Percentiles rank a stretch among this genome's conserved stretches.
phyloP scores from a whole-genome alignment of 2,888 invertebrate genomes.

The Amphipoea lucens region DNA sequence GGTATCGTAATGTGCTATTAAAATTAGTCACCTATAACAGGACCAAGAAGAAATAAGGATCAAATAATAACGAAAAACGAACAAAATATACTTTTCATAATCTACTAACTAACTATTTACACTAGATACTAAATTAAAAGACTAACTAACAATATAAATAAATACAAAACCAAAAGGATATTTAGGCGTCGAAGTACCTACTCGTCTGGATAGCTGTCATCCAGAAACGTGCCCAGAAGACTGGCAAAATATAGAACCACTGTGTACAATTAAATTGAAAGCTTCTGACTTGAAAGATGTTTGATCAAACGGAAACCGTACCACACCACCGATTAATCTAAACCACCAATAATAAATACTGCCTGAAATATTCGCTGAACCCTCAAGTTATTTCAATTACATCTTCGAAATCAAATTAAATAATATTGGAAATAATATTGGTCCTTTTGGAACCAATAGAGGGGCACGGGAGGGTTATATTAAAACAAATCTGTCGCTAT shows the following conservation, averaged over 20 bases:
- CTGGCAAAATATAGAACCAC: background rate
- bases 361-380: slow-evolving; percentile 37
- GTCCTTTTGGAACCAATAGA: slow-evolving; percentile 35
- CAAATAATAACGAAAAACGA: background rate
- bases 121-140: too few species aligned
- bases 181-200: too few species aligned
- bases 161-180: too few species aligned
- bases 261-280: slow-evolving; percentile 1
- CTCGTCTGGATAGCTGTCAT: too few species aligned
- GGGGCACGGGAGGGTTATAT: slow-evolving; percentile 48
- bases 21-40: too few species aligned
- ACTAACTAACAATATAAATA: too few species aligned
- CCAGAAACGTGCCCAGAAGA: too few species aligned
- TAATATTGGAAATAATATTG: slow-evolving; percentile 53
- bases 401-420: slow-evolving; percentile 54
- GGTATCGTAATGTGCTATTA: too few species aligned
- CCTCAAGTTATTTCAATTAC: slow-evolving; percentile 62
- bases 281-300: slow-evolving; percentile 15
- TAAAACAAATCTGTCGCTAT: slow-evolving; percentile 59
- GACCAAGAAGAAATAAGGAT: too few species aligned
- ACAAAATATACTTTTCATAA: too few species aligned
- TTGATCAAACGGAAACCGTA: slow-evolving; percentile 6
- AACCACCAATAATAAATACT: slow-evolving; percentile 44
- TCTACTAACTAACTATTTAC: too few species aligned
- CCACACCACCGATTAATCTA: slow-evolving; percentile 30